phyloP scores from a whole-genome alignment of 2,888 invertebrate genomes.

The Clistopyga incitator region DNA sequence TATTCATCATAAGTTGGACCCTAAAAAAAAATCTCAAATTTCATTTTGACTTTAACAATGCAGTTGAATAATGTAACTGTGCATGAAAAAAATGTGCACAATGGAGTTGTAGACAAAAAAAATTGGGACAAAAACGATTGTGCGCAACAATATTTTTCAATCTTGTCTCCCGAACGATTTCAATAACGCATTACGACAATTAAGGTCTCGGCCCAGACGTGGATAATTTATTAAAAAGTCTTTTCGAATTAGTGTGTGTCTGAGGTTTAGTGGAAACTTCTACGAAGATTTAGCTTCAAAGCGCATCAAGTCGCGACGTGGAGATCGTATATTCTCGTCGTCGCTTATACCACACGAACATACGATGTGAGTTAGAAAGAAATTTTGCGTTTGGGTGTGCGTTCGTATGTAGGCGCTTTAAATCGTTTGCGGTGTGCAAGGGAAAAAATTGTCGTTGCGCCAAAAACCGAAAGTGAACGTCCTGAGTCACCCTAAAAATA shows the following conservation, averaged over 20 bases:
- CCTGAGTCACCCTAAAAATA: slow-evolving; percentile 64
- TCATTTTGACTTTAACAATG: too few species aligned
- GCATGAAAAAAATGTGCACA: too few species aligned
- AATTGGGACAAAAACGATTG: too few species aligned
- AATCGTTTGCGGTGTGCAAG: slow-evolving; percentile 48
- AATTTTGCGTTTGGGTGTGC: slow-evolving; percentile 7
- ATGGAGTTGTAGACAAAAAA: too few species aligned
- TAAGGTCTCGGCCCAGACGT: slow-evolving; percentile 30
- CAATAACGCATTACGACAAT: slow-evolving; percentile 7
- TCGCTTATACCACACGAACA: slow-evolving; percentile 61
- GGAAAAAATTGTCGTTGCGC: slow-evolving; percentile 81
- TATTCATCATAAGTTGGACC: too few species aligned
- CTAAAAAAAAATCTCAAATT: too few species aligned
- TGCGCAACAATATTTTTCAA: slow-evolving; percentile 5
- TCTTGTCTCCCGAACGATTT: background rate
- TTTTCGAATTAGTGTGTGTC: slow-evolving; percentile 73
- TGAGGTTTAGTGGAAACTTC: slow-evolving; percentile 18
- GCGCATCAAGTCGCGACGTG: slow-evolving; percentile 77
- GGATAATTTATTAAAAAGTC: slow-evolving; percentile 76
- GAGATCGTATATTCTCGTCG: slow-evolving; percentile 75
- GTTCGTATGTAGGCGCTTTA: slow-evolving; percentile 28
- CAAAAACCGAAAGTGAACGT: slow-evolving; percentile 79
- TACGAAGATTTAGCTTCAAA: slow-evolving; percentile 77
- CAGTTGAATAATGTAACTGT: too few species aligned
- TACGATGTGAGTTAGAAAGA: slow-evolving; percentile 20